Evolutionary conservation across 2,113 vertebrate species (phyloP), one percentile per base, ranked within the genome.

Genomic region (Camarhynchus parvulus): DNA sequence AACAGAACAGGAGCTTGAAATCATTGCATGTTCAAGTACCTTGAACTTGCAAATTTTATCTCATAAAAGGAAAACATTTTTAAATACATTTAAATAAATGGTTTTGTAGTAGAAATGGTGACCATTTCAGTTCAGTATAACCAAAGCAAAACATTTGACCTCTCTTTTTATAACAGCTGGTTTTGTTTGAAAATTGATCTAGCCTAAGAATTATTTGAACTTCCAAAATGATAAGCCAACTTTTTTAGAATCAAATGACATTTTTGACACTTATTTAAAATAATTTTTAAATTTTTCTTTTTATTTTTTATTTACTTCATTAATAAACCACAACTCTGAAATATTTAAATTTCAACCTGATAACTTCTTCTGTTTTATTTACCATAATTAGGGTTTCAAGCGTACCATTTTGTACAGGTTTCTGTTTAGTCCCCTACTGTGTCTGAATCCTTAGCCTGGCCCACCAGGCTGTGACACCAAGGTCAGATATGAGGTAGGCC

Each of bases 371-470:
- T 64, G 8, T 50, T 12, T 44, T 80, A 22, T 83, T 89, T 49
- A n/a, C 5, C 0, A 0, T 42, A 47, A 27, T 76, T 42, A 33
- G 5, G 3, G 9, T 76, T 73, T 79, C 7, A 52, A 25, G 10
- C 46, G 37, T 63, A 37, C 12, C 6, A 4, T 63, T 81, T 93
- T n/a, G 7, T 68, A 31, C 53, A 21, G 11, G 25, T 68, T 28
- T 76, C 5, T 76, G 12, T 11, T 39, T 52, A 11, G 18, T 68
- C 24, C 0, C 0, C 21, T 52, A 0, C 28, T 41, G 11, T 39
- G 23, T 33, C 50, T 80, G 31, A 58, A 13, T 41, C n/a, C 24
- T 64, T 52, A 80, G 5, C 37, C 37, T 42, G 59, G 17, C 30
- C 18, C 30, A 3, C 37, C 35, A 37, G 22, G 8, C 28, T 89